Conservation (phyloP, 2,797 vertebrate genomes). For the Eospalax fontanierii region DNA sequence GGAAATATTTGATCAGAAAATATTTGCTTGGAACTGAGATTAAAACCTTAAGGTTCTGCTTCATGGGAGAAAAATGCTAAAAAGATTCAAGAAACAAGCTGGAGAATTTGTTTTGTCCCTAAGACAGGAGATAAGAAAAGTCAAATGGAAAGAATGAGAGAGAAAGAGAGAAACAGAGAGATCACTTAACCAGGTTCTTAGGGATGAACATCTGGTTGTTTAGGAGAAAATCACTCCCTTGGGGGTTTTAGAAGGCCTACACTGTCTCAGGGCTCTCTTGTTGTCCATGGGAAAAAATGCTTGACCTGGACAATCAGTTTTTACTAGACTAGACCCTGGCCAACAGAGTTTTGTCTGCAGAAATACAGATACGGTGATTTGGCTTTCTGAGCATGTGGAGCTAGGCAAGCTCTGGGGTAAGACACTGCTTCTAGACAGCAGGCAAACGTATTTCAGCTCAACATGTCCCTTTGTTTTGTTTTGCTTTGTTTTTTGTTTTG, state of each 20-base stretch:
- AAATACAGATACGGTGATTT: neutral
- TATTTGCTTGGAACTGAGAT: neutral
- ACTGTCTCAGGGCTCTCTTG: neutral
- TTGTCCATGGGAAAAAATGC: slow-evolving; percentile 3
- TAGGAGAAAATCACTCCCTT: neutral
- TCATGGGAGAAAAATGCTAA: slow-evolving; percentile 29
- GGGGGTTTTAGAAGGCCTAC: neutral
- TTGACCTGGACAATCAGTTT: neutral
- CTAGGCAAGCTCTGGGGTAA: neutral
- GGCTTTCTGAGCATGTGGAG: accelerated
- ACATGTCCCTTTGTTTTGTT: neutral
- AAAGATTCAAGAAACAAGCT: neutral
- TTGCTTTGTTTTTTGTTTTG: neutral
- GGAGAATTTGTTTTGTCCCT: neutral
- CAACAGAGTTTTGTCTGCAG: neutral
- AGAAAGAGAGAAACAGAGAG: neutral
- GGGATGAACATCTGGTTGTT: neutral
- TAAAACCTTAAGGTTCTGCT: neutral
- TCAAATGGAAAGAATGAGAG: neutral
- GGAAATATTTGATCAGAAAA: slow-evolving; percentile 16
- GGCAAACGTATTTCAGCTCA: neutral
- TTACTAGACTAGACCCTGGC: neutral
- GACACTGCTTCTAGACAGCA: neutral
- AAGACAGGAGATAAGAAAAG: neutral
- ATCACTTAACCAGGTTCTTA: neutral